Base-by-base conservation (phyloP, 2,113 vertebrate species). In the Labeo rohita region DNA sequence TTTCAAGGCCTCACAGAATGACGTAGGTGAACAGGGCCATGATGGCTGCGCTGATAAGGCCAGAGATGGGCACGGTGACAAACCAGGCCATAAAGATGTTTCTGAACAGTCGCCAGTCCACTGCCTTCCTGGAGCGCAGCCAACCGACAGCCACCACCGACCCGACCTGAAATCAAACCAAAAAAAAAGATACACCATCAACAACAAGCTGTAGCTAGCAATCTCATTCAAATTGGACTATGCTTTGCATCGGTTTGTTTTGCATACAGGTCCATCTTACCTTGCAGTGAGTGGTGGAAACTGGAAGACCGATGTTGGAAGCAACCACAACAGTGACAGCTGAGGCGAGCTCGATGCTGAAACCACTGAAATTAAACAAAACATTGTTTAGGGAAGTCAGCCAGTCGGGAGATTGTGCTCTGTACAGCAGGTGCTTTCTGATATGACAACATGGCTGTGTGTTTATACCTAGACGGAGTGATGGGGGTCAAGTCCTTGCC, bases 11-110 rank as follows among this genome's bases (percentile, higher is more conserved):
- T 88, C 72, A 76, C 13, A 94, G 89, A 90, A 97, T 91, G 45
- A 91, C 91, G 0, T 93, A 95, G 70, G 82, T 95, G 93, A 99
- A 96, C 82, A 99, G 45, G 0, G 97, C 98, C 98, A 99, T 99
- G 87, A 99, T 96, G 86, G 95, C 97, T 0, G 98, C 97, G 0
- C 98, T 99, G 93, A 99, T 97, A 54, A 99, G 90, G 2, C 98
- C 98, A 0, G 98, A 97, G 90, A 99, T 99, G 52, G 98, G 98
- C 50, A 99, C 98, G 0, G 98, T 99, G 88, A 99, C 98, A 0
- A 99, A 99, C 98, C 98, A 99, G 1, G 98, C 98, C 97, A 99
- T 93, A 90, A 99, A 99, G 94, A 99, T 99, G 92, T 99, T 99
- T 10, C 97, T 96, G 92, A 99, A 99, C 54, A 99, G 96, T 7